Evolutionary conservation across 2,797 vertebrate genomes (phyloP), one percentile per base, ranked within the genome.

Genomic region (Takifugu rubripes): DNA sequence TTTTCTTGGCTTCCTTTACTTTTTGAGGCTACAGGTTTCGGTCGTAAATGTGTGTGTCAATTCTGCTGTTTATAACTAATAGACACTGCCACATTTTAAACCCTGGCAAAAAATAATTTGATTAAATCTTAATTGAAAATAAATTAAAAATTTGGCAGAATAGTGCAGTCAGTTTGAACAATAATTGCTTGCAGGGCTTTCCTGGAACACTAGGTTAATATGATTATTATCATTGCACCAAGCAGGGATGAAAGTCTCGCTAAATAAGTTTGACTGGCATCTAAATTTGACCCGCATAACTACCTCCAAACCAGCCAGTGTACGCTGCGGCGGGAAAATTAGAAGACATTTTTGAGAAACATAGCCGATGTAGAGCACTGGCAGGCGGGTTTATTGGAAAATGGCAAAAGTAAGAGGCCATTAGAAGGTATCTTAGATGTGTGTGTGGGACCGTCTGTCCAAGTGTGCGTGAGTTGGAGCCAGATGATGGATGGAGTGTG

Each of bases 401-500:
- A 86, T 84, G 78, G 83, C 83, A 81, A 86, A 81, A 83, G 81
- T 85, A 87, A 88, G 83, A 85, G 77, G 78, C 79, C 79, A 88
- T 89, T 89, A 88, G 78, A 65, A 79, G 65, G 56, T 58, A 70
- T 68, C 62, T 52, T 64, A 36, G 16, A 15, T 49, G 49, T 52
- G 9, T 21, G 52, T 25, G 54, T 48, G 29, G 47, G 24, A 52
- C 48, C 25, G n/a, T 47, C n/a, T 47, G n/a, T 6, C 29, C 29
- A 16, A 52, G 47, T 49, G 51, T 40, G 56, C 6, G 59, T 48
- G 69, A 77, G 81, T 64, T 26, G 36, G 63, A 79, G 63, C 69
- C 70, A 56, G 70, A 66, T 88, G 87, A 90, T 90, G 86, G 85
- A 90, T 90, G 80, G 81, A 78, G 80, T 85, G 74, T 87, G 89